Evolutionary conservation across 2,113 vertebrate species (phyloP).

Genomic region (Rhizomys pruinosus): DNA sequence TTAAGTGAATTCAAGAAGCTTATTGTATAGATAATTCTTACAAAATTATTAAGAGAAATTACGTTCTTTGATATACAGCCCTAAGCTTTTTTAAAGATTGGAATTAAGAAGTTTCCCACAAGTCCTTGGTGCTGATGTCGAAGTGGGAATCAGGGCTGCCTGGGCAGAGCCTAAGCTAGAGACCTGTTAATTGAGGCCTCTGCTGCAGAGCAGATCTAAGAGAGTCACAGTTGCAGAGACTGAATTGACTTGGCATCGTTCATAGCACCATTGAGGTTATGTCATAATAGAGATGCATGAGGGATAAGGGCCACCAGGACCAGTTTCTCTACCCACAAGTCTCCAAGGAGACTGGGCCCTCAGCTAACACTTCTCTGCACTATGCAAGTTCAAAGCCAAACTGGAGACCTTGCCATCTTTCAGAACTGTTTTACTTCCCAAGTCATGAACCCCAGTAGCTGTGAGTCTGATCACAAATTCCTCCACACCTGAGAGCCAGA

Average conservation of each 20-base stretch:
- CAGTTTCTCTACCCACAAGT: background rate
- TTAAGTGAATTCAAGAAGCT: background rate
- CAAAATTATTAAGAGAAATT: too few species aligned
- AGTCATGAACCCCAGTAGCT: background rate
- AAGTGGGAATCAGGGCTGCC: background rate
- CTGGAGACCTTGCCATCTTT: background rate
- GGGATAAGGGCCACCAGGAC: background rate
- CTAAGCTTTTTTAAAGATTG: constrained; percentile 1
- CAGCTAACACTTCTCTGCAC: background rate
- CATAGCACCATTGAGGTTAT: background rate
- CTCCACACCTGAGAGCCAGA: background rate
- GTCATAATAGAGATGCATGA: background rate
- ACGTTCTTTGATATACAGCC: background rate
- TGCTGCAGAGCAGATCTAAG: background rate
- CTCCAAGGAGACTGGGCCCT: background rate
- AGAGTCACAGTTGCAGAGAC: background rate
- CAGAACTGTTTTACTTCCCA: background rate
- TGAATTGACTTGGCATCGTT: background rate
- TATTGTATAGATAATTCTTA: background rate
- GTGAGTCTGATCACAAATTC: background rate
- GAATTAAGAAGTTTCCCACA: background rate
- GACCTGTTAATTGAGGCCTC: background rate
- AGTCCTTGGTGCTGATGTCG: background rate
- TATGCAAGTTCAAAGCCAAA: background rate
- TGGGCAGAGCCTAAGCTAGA: background rate